Conservation (phyloP, 2,888 invertebrate species). For the Meandrusa payeni region DNA sequence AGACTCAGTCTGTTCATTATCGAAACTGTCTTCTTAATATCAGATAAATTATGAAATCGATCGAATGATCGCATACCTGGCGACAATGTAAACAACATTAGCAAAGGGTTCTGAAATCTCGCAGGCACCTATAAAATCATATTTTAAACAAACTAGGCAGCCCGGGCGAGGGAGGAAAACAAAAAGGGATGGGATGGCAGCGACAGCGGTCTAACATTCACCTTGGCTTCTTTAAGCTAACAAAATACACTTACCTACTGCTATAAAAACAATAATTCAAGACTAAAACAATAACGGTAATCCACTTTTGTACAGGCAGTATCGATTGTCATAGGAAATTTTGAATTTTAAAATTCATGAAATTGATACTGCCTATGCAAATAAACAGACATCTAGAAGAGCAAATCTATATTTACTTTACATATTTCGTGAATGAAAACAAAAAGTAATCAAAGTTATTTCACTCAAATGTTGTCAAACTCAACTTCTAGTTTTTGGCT, state of each 20-base stretch:
- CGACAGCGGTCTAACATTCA: conserved; percentile 79
- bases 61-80: conserved; percentile 80
- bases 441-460: conserved; percentile 39
- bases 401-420: conserved; percentile 72
- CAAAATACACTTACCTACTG: conserved; percentile 78
- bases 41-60: conserved; percentile 64
- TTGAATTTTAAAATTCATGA: conserved; percentile 26
- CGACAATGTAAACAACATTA: conserved; percentile 81
- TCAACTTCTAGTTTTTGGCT: conserved; percentile 50
- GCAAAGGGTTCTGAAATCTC: conserved; percentile 74
- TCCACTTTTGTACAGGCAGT: conserved; percentile 59
- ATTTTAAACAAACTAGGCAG: conserved; percentile 73
- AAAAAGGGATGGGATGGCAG: conserved; percentile 66
- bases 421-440: conserved; percentile 52
- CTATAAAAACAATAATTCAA: conserved; percentile 66
- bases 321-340: conserved; percentile 51
- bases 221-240: conserved; percentile 79
- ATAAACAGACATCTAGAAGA: conserved; percentile 70
- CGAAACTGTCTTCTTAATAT: conserved; percentile 45
- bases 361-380: conserved; percentile 72
- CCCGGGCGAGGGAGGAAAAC: conserved; percentile 69
- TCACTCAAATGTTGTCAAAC: conserved; percentile 53
- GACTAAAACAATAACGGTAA: conserved; percentile 59
- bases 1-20: conserved; percentile 37
- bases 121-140: conserved; percentile 80